These are phyloP conservation scores for Uropetala carovei DNA, from an alignment of 2,888 invertebrate species.

Conservation along the genomic window DNA sequence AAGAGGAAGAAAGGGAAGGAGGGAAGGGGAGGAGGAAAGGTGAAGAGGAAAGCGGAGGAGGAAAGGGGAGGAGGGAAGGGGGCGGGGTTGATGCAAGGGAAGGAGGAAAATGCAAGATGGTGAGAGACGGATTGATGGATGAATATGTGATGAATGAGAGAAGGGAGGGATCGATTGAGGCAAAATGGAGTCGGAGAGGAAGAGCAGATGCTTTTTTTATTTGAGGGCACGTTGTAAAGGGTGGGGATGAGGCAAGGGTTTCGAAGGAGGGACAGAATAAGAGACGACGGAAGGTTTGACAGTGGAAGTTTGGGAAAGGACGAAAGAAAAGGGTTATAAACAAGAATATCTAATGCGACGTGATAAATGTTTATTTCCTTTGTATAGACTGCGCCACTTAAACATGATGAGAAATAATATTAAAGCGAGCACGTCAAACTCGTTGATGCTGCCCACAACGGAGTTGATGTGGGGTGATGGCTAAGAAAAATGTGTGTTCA, in stretches of 20 bases:
- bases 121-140: conserved; percentile 25
- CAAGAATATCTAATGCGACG: neutral
- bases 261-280: conserved; percentile 38
- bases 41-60: conserved; percentile 38
- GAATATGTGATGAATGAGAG: conserved; percentile 58
- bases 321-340: neutral
- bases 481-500: too few relatives aligned
- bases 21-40: neutral
- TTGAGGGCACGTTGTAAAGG: neutral
- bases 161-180: conserved; percentile 41
- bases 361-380: conserved; percentile 2
- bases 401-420: neutral
- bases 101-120: neutral
- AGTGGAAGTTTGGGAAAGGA: neutral
- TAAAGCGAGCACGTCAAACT: neutral
- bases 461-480: neutral
- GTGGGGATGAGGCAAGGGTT: neutral
- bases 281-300: neutral
- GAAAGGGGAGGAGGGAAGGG: neutral
- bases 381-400: neutral
- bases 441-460: neutral
- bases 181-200: neutral
- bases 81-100: neutral
- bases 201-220: neutral
- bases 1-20: neutral